A percentile compares a stretch with the other conserved stretches of the same genome.
These are phyloP conservation scores for Natrix natrix DNA, from an alignment of 2,797 vertebrate species.

Conservation along the genomic window DNA sequence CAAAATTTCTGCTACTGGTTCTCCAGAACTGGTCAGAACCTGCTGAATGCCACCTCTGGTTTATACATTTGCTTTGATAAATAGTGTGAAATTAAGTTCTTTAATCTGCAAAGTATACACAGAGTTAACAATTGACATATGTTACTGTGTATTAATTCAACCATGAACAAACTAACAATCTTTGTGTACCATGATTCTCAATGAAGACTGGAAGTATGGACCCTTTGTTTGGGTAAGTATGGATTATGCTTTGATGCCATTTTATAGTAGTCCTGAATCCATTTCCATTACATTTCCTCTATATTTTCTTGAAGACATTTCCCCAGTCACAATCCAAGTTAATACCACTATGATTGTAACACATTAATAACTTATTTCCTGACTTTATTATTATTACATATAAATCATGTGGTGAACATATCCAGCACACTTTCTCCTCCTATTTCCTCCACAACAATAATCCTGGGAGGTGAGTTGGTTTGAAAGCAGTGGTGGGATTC, in stretches of 20 bases:
- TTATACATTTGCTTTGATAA: background rate
- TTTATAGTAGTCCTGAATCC: background rate
- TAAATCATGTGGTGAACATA: background rate
- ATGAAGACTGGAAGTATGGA: background rate
- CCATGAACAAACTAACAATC: background rate
- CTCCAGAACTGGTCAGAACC: no score
- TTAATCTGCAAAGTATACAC: background rate
- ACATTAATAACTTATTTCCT: background rate
- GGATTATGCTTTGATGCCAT: background rate
- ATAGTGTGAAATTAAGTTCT: background rate
- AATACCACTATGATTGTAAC: background rate
- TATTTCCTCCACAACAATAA: background rate
- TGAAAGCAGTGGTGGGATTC: background rate
- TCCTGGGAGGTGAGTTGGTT: background rate
- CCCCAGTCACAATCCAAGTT: background rate
- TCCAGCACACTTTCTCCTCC: background rate
- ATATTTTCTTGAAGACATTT: background rate
- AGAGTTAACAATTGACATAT: background rate
- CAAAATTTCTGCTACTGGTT: no score
- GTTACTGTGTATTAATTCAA: background rate
- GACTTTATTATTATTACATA: background rate
- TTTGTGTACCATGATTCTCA: background rate
- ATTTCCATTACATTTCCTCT: background rate
- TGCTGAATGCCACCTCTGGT: no score
- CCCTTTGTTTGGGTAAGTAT: background rate